Conservation (phyloP, 2,888 invertebrate genomes). For the Aspidiotus destructor region DNA sequence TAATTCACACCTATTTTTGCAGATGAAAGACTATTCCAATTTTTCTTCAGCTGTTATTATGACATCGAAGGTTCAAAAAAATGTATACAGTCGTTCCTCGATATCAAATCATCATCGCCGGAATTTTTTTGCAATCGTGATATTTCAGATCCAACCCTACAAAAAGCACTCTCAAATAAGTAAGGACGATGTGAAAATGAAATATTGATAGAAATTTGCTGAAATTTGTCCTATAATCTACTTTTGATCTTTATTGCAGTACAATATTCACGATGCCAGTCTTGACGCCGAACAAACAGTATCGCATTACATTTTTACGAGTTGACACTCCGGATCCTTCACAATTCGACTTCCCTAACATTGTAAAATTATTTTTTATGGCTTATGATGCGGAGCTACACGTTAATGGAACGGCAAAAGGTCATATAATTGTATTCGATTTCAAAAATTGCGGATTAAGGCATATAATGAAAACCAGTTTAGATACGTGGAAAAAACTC, state of each 20-base stretch:
- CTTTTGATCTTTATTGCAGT: constrained; percentile 22
- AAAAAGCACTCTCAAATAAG: constrained; percentile 50
- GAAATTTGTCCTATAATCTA: no score
- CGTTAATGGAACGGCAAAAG: constrained; percentile 50
- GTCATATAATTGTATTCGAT: constrained; percentile 56
- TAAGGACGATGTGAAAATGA: constrained; percentile 42
- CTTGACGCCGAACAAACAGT: constrained; percentile 51
- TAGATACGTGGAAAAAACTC: constrained; percentile 54
- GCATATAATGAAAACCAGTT: constrained; percentile 54
- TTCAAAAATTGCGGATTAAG: constrained; percentile 59
- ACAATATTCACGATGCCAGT: constrained; percentile 44
- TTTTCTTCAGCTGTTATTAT: constrained; percentile 51
- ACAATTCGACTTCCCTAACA: constrained; percentile 55
- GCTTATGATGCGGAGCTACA: constrained; percentile 58
- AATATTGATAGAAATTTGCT: background rate
- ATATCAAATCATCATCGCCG: constrained; percentile 49
- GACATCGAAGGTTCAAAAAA: constrained; percentile 45
- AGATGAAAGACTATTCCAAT: constrained; percentile 53
- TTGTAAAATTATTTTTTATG: constrained; percentile 53
- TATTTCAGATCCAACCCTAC: constrained; percentile 46
- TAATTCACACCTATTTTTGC: constrained; percentile 37
- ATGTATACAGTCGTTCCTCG: constrained; percentile 47
- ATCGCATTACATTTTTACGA: constrained; percentile 52
- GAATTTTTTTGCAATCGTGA: constrained; percentile 53
- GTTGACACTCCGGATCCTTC: constrained; percentile 53